These are phyloP conservation scores for Caenorhabditis tropicalis DNA, from an alignment of 1,140 invertebrate genomes.

Conservation along the genomic window DNA sequence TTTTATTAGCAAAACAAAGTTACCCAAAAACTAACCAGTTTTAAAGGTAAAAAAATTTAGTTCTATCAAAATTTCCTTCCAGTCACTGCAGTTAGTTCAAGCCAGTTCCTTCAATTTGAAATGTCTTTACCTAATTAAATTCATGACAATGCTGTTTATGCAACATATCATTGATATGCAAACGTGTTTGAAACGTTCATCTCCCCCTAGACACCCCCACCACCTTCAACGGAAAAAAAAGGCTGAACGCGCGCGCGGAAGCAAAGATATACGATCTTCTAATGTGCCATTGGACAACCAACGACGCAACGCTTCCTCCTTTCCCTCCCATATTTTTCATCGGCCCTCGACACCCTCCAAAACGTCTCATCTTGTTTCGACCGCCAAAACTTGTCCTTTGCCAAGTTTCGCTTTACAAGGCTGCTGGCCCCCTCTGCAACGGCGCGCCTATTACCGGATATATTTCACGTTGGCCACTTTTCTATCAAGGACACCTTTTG, in stretches of 20 bases:
- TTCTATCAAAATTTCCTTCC: no score
- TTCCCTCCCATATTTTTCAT: constrained; percentile 5
- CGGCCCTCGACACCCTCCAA: not conserved
- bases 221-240: not conserved
- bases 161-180: no score
- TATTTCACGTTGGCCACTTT: constrained; percentile 37
- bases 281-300: constrained; percentile 33
- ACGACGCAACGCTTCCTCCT: constrained; percentile 36
- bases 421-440: not conserved
- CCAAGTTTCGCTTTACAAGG: constrained; percentile 35
- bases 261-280: constrained; percentile 23
- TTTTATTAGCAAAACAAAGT: no score
- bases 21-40: no score
- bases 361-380: constrained; percentile 39
- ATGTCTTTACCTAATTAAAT: no score
- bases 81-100: no score
- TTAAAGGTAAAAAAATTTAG: no score
- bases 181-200: no score
- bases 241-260: constrained; percentile 11
- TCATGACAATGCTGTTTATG: no score
- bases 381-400: constrained; percentile 41
- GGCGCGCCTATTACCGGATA: constrained; percentile 42
- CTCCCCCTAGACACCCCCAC: no score
- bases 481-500: constrained; percentile 25
- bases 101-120: no score